Evolutionary conservation across 2,797 vertebrate genomes (phyloP), one percentile per base, ranked within the genome.

Genomic region (Astyanax mexicanus): DNA sequence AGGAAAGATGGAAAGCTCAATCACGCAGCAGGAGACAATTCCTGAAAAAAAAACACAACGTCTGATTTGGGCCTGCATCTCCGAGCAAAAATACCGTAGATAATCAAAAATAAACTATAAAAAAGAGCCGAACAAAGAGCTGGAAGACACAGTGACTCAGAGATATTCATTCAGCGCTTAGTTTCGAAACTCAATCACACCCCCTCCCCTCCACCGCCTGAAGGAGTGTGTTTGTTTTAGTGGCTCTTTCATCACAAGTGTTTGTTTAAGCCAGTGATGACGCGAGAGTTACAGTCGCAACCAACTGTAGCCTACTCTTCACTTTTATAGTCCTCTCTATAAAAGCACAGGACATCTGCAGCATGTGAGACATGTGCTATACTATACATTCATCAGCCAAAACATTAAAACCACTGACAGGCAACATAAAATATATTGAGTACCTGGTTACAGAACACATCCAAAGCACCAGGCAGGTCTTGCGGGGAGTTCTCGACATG

Each of bases 231-330:
- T 91, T 91, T 91, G 90, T 91, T 91, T 86, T 85, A 89, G 86
- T 86, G 86, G 75, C 88, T 88, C 88, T 93, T 92, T 90, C 89
- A 90, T 91, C 88, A 91, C 84, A 85, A 84, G 90, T 91, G 89
- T 93, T 92, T 93, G 92, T 92, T 92, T 93, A 91, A 90, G 87
- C 88, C 84, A 87, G 79, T 87, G 89, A 92, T 89, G 90, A 92
- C 90, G 83, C 86, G 84, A n/a, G 89, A 89, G 88, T 87, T 85
- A 84, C 86, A 89, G 85, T 61, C 86, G 87, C 91, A 89, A 35
- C 32, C 87, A 80, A 83, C 23, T 60, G 54, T 58, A 84, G 88
- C 85, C 88, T 57, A 84, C 85, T 78, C 85, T 76, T 72, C 75
- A 72, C 52, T 72, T 72, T 72, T 78, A 78, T 11, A 38, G 57